A percentile compares a stretch with the other conserved stretches of the same genome.
Evolutionary conservation across 2,888 invertebrate genomes (phyloP).

Genomic region (Branchellion lobata): DNA sequence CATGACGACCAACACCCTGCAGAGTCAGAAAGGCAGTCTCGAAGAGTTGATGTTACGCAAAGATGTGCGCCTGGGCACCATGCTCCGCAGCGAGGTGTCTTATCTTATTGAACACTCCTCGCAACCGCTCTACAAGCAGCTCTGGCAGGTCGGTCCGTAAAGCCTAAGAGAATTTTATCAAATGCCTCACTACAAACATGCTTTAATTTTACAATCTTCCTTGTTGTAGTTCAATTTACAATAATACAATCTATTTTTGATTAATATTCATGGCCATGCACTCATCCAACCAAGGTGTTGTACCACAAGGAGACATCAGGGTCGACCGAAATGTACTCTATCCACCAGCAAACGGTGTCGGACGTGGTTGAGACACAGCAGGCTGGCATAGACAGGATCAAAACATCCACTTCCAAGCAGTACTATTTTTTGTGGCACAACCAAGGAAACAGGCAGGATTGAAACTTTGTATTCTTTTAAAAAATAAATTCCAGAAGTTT

Average conservation of each 20-base stretch:
- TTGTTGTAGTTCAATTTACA: too few relatives aligned
- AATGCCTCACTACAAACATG: too few relatives aligned
- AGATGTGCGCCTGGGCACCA: conserved; percentile 60
- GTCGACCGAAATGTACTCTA: conserved; percentile 38
- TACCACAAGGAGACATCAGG: conserved; percentile 31
- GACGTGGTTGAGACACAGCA: conserved; percentile 33
- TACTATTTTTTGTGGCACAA: conserved; percentile 41
- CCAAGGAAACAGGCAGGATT: conserved; percentile 34
- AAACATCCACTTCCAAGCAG: conserved; percentile 5
- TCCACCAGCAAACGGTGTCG: conserved; percentile 35
- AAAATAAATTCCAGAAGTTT: neutral
- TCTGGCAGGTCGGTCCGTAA: conserved; percentile 38
- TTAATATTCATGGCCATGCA: neutral
- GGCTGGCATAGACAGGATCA: conserved; percentile 24
- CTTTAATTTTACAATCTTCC: too few relatives aligned
- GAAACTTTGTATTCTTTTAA: neutral
- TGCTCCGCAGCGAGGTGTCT: conserved; percentile 59
- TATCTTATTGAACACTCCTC: conserved; percentile 59
- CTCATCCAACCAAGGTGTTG: neutral
- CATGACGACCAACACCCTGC: conserved; percentile 40
- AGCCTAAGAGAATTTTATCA: too few relatives aligned
- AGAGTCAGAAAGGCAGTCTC: conserved; percentile 58
- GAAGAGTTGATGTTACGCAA: conserved; percentile 55
- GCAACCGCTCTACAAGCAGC: conserved; percentile 51
- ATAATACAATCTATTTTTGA: too few relatives aligned